Evolutionary conservation across 2,888 invertebrate species (phyloP).

Genomic region (Spialia ferax): DNA sequence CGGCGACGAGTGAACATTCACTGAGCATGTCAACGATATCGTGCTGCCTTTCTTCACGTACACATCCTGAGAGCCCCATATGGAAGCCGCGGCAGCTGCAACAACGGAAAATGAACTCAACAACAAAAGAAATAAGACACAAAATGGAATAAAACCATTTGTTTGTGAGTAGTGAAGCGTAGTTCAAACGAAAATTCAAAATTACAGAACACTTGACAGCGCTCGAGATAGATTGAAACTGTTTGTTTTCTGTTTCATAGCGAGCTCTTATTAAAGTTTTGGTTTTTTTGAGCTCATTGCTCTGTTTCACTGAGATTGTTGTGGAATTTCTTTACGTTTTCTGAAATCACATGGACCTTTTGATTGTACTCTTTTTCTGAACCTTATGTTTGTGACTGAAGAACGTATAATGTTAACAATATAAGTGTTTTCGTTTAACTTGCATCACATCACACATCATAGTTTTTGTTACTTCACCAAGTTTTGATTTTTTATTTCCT

Average conservation of each 20-base stretch:
- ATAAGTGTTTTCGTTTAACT: too few species aligned
- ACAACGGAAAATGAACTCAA: slow-evolving; percentile 66
- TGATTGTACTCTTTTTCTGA: background rate
- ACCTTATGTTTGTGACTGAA: background rate
- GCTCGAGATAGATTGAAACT: slow-evolving; percentile 36
- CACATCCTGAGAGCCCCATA: slow-evolving; percentile 94
- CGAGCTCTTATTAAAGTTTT: slow-evolving; percentile 26
- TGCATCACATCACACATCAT: too few species aligned
- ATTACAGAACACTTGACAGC: slow-evolving; percentile 40
- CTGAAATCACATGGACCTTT: background rate
- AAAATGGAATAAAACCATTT: slow-evolving; percentile 16
- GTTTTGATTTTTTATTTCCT: background rate
- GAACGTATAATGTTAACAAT: background rate
- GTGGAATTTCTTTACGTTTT: background rate
- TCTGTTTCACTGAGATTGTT: slow-evolving; percentile 24
- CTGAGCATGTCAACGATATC: slow-evolving; percentile 95
- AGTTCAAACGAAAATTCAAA: slow-evolving; percentile 45
- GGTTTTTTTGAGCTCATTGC: slow-evolving; percentile 12
- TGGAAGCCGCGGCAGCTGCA: slow-evolving; percentile 95
- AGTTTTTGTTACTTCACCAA: background rate
- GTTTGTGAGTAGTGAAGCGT: slow-evolving; percentile 41
- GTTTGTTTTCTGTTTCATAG: slow-evolving; percentile 38
- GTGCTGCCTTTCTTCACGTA: slow-evolving; percentile 97
- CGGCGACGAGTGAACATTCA: slow-evolving; percentile 94
- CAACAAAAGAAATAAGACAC: slow-evolving; percentile 22